A percentile compares a stretch with the other conserved stretches of the same genome.
Conservation (phyloP, 2,888 invertebrate species). For the Cerceris ruficornis region DNA sequence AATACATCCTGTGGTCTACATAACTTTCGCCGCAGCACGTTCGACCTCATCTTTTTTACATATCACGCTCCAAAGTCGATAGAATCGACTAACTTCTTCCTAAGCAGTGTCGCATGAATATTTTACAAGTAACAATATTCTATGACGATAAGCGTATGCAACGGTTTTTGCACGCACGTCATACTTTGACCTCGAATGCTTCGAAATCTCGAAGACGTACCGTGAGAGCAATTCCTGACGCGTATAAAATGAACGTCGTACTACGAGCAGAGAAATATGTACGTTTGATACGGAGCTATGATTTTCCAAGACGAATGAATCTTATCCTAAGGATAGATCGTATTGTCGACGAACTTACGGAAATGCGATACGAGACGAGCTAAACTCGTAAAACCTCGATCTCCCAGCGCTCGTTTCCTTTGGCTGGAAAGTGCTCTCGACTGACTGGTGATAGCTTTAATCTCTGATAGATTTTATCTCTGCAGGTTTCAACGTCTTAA, state of each 20-base stretch:
- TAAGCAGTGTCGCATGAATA: conserved; percentile 33
- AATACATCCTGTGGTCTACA: conserved; percentile 41
- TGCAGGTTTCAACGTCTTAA: conserved; percentile 8
- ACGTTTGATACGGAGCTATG: conserved; percentile 4
- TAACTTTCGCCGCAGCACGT: conserved; percentile 34
- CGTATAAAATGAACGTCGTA: background rate
- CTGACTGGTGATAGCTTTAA: conserved; percentile 28
- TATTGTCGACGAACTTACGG: conserved; percentile 46
- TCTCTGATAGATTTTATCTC: conserved; percentile 43
- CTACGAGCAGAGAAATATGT: background rate
- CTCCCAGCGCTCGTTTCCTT: conserved; percentile 32
- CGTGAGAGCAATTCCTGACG: too few species aligned
- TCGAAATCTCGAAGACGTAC: too few species aligned
- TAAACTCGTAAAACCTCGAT: conserved; percentile 55
- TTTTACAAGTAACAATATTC: conserved; percentile 33
- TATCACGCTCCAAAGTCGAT: conserved; percentile 36
- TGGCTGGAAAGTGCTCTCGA: conserved; percentile 17
- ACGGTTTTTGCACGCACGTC: conserved; percentile 5
- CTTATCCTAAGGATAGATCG: conserved; percentile 40
- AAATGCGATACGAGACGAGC: conserved; percentile 42
- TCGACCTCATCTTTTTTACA: conserved; percentile 48
- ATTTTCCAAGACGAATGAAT: conserved; percentile 33
- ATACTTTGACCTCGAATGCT: background rate
- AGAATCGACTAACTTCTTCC: conserved; percentile 42
- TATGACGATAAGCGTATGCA: conserved; percentile 30